A percentile compares a stretch with the other conserved stretches of the same genome.
phyloP scores from a whole-genome alignment of 2,797 vertebrate genomes.

The Sebastes oblongus region DNA sequence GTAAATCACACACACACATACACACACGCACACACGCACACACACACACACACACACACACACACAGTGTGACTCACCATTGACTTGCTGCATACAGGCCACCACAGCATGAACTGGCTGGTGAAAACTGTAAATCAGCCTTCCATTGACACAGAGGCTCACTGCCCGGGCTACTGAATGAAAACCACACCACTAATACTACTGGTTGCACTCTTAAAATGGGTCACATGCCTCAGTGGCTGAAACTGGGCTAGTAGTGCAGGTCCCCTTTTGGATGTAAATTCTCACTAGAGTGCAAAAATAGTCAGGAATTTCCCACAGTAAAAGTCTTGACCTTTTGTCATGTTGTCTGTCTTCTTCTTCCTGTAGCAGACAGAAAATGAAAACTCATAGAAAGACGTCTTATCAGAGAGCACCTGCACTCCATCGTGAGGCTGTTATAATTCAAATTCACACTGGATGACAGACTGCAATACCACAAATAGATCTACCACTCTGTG shows the following conservation, averaged over 20 bases:
- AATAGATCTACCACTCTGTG: constrained; percentile 18
- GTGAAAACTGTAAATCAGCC: constrained; percentile 61
- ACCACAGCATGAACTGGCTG: constrained; percentile 36
- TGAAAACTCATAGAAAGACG: neutral
- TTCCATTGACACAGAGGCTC: constrained; percentile 44
- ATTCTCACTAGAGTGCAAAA: neutral
- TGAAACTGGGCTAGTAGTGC: constrained; percentile 16
- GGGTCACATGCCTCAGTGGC: constrained; percentile 15
- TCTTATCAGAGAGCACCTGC: constrained; percentile 9
- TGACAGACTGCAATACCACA: constrained; percentile 22
- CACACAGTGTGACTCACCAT: constrained; percentile 54
- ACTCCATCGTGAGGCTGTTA: neutral
- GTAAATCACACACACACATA: constrained; percentile 41
- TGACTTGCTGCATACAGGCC: constrained; percentile 58
- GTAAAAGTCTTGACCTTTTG: neutral
- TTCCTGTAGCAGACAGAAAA: neutral
- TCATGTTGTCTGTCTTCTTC: neutral
- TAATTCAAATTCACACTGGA: constrained; percentile 38
- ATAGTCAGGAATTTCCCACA: neutral
- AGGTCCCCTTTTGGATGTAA: neutral
- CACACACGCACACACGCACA: neutral
- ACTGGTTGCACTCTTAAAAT: constrained; percentile 23
- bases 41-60: constrained; percentile 38
- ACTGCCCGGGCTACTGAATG: constrained; percentile 33
- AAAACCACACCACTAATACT: constrained; percentile 23